Conservation (phyloP, 2,888 invertebrate species). For the Drosophila austrosaltans region DNA sequence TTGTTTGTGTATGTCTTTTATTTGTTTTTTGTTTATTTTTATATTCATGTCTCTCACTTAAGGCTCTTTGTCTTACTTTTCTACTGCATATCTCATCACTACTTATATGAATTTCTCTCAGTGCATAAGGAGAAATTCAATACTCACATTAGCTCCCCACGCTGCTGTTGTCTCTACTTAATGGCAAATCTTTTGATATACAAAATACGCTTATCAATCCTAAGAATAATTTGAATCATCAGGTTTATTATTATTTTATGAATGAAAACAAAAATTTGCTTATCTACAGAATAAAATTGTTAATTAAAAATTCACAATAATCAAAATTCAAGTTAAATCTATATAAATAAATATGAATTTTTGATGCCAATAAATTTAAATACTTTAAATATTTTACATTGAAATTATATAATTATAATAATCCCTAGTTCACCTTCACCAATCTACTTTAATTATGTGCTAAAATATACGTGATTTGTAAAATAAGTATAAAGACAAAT, state of each 20-base stretch:
- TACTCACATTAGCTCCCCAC: not conserved
- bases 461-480: conserved; percentile 13
- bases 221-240: not conserved
- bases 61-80: too few species aligned
- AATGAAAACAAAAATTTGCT: not conserved
- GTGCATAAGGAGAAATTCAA: not conserved
- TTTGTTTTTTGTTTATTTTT: too few species aligned
- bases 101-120: not conserved
- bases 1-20: too few species aligned
- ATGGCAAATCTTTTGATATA: not conserved
- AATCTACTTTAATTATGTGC: conserved; percentile 9
- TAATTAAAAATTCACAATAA: not conserved
- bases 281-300: not conserved
- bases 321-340: conserved; percentile 2
- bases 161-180: not conserved
- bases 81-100: too few species aligned
- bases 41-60: too few species aligned
- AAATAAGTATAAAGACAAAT: not conserved
- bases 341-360: not conserved
- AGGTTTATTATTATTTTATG: not conserved
- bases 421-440: too few species aligned
- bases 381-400: not conserved
- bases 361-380: not conserved
- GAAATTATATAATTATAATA: too few species aligned
- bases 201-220: conserved; percentile 1